Base-by-base conservation (phyloP, 1,140 invertebrate genomes). In the Diuraphis noxia region DNA sequence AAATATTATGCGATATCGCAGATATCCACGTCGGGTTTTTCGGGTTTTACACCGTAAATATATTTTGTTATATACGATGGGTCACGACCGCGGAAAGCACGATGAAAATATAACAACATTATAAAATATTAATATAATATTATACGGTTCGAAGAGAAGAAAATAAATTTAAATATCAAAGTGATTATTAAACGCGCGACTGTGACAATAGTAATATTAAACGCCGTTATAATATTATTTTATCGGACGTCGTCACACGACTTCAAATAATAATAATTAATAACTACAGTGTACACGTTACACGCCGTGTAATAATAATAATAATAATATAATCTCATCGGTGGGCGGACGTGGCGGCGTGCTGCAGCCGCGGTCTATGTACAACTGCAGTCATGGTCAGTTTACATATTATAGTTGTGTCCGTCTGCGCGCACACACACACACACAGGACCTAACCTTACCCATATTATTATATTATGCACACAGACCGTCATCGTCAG, bases 341-440 rank as follows among this genome's bases (percentile, higher is more conserved):
- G 56, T 72, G 56, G 56, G 56, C 38, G 81, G 79, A 23, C 81
- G 38, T 41, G 9, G 81, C 17, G 72, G 63, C 79, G 38, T 52
- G 43, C 25, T 38, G 43, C 25, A 25, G 30, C 34, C 4, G 30
- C 34, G 72, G 89, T 91, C 77, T 46, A 30, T 79, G 77, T 46
- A 91, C 89, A 46, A 25, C 41, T 81, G 34, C 72, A 79, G 88
- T 90, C 88, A 90, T 77, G 88, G 88, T 90, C 88, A 90, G 88
- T 13, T 49, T 72, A 72, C 30, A n/a, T n/a, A 72, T 72, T 72
- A 72, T n/a, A 72, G 56, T 87, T 56, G 84, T 46, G 84, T 46
- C 41, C 43, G 34, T 86, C 30, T 13, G 13, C 30, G 0, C 38
- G 30, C 38, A 41, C 30, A 30, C 19, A 25, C 25, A 41, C 30